Evolutionary conservation across 2,797 vertebrate species (phyloP).

Genomic region (Epinephelus malabaricus): DNA sequence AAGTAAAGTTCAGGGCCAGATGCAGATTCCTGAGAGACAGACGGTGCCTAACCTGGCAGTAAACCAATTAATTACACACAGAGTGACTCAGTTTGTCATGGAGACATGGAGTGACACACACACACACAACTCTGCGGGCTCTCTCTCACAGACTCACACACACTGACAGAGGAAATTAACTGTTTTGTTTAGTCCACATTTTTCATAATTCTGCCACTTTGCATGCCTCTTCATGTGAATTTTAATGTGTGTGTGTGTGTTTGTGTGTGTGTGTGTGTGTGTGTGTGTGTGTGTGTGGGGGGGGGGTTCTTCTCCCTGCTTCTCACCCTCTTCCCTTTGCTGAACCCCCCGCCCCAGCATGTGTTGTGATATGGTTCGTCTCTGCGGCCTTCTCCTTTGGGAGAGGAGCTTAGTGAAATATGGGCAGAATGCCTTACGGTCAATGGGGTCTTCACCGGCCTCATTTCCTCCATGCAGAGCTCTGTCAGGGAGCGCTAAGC

Average conservation of each 20-base stretch:
- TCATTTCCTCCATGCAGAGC: slow-evolving; percentile 60
- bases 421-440: slow-evolving; percentile 68
- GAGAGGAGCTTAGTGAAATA: slow-evolving; percentile 71
- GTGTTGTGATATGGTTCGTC: slow-evolving; percentile 66
- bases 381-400: slow-evolving; percentile 61
- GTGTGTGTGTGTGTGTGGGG: slow-evolving; percentile 35
- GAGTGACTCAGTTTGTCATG: slow-evolving; percentile 47
- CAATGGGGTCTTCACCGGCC: slow-evolving; percentile 59
- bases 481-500: slow-evolving; percentile 42
- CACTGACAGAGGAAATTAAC: background rate
- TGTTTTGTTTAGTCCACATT: background rate
- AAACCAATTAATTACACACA: slow-evolving; percentile 73
- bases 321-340: slow-evolving; percentile 28
- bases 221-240: slow-evolving; percentile 3
- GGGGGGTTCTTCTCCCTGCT: slow-evolving; percentile 13
- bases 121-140: background rate
- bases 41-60: slow-evolving; percentile 66
- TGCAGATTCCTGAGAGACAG: slow-evolving; percentile 75
- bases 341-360: slow-evolving; percentile 59
- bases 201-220: background rate
- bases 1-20: slow-evolving; percentile 83
- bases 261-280: slow-evolving; percentile 47
- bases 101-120: slow-evolving; percentile 38
- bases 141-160: background rate
- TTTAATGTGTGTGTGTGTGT: slow-evolving; percentile 30